Conservation (phyloP, 2,888 invertebrate species). For the Blastobasis lacticolella region DNA sequence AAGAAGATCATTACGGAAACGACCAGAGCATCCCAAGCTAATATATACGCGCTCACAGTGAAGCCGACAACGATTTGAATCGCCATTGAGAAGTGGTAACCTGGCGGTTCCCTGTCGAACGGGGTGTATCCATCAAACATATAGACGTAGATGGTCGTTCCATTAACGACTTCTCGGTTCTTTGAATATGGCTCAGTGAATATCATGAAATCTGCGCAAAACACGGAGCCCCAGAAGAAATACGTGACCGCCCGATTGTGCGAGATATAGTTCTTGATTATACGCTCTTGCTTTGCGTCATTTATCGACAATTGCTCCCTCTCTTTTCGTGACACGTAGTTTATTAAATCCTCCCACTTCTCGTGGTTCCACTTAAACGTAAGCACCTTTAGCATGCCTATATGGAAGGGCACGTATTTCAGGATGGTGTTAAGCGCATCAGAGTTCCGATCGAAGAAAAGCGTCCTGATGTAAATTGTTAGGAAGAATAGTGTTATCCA, state of each 20-base stretch:
- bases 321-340: slow-evolving; percentile 37
- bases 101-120: slow-evolving; percentile 35
- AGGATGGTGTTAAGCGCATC: slow-evolving; percentile 35
- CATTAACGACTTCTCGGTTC: slow-evolving; percentile 32
- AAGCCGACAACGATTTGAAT: slow-evolving; percentile 40
- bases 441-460: slow-evolving; percentile 24
- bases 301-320: slow-evolving; percentile 23
- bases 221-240: slow-evolving; percentile 38
- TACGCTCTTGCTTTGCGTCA: slow-evolving; percentile 16
- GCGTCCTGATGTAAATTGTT: slow-evolving; percentile 38
- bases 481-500: slow-evolving; percentile 34
- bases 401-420: slow-evolving; percentile 47
- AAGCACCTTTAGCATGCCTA: slow-evolving; percentile 39
- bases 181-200: slow-evolving; percentile 44
- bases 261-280: slow-evolving; percentile 31
- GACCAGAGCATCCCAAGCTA: slow-evolving; percentile 46
- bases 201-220: slow-evolving; percentile 37
- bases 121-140: slow-evolving; percentile 46
- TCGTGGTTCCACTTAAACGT: slow-evolving; percentile 36
- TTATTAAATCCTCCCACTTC: slow-evolving; percentile 36
- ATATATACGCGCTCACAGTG: slow-evolving; percentile 36
- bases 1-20: slow-evolving; percentile 50
- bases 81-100: slow-evolving; percentile 40
- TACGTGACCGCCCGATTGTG: slow-evolving; percentile 37
- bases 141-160: slow-evolving; percentile 33